Base-by-base conservation (phyloP, 37 sponge, comb jelly and placozoan species). In the Dysidea cf. avara region DNA sequence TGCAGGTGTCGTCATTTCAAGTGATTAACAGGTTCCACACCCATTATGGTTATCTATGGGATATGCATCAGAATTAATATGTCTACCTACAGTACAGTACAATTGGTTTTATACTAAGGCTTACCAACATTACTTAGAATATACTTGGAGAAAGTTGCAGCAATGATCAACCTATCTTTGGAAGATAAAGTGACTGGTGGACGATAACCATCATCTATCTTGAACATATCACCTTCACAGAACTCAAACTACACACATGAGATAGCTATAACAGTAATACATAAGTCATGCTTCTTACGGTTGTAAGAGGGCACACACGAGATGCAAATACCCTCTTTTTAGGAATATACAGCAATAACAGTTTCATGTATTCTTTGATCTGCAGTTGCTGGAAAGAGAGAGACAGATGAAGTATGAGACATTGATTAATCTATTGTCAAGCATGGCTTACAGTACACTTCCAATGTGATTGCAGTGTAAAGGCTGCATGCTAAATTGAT, bases 81-180 rank as follows among this genome's bases (percentile, higher is more conserved):
- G n/a, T n/a, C n/a, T n/a, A n/a, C n/a, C n/a, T n/a, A n/a, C n/a
- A n/a, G n/a, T n/a, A n/a, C n/a, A n/a, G n/a, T n/a, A n/a, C n/a
- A n/a, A n/a, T n/a, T n/a, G n/a, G 39, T 17, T 60, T 49, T 69
- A 26, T 7, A 69, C 63, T 6, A 25, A 25, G 25, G 9, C 74
- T 17, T 64, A 92, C 88, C 92, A 30, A 89, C 80, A 64, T 88
- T 92, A 57, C 67, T 84, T 22, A 84, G 63, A 20, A 92, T 58
- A 69, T 61, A 88, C 57, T 81, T 84, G 53, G 72, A 74, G 72
- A 76, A 92, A 40, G 85, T 83, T 31, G 89, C 84, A 35, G 59
- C 84, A 17, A 83, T 57, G 29, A 89, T 28, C 3, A 77, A 61
- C 21, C 84, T 66, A 29, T 63, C 50, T 4, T 63, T 59, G n/a